Percentiles rank a stretch among this genome's conserved stretches.
These are phyloP conservation scores for Corythucha ciliata DNA, from an alignment of 2,888 invertebrate genomes.

Conservation along the genomic window DNA sequence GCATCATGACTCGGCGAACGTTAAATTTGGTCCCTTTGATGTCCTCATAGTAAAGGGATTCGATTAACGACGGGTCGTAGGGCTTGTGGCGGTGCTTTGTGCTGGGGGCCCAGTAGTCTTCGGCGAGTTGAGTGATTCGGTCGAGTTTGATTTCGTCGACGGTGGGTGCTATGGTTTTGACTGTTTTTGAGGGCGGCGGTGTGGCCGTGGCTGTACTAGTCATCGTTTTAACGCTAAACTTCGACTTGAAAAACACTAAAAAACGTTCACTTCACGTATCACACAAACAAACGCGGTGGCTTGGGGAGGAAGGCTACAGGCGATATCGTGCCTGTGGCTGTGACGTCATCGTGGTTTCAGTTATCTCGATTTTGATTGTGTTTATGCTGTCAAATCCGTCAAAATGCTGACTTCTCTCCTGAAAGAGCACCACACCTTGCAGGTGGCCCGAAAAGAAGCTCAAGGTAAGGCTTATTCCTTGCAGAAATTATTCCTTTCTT, in stretches of 20 bases:
- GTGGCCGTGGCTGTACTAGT: too few relatives aligned
- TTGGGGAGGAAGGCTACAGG: too few relatives aligned
- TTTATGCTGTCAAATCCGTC: too few relatives aligned
- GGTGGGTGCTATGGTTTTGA: constrained; percentile 50
- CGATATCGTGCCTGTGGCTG: too few relatives aligned
- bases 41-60: constrained; percentile 81
- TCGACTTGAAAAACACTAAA: too few relatives aligned
- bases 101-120: constrained; percentile 87
- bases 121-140: constrained; percentile 81
- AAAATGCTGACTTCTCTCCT: constrained; percentile 73
- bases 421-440: constrained; percentile 78
- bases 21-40: constrained; percentile 75
- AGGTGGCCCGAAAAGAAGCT: constrained; percentile 64
- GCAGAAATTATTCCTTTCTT: constrained; percentile 15
- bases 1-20: constrained; percentile 83
- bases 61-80: constrained; percentile 69
- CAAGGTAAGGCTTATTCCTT: constrained; percentile 53
- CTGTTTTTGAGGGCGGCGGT: constrained; percentile 1
- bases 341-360: too few relatives aligned
- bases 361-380: too few relatives aligned
- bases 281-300: too few relatives aligned
- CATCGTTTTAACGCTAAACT: too few relatives aligned
- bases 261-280: too few relatives aligned
- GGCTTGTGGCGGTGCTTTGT: constrained; percentile 60
- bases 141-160: constrained; percentile 86